These are phyloP conservation scores for Anodontia alba DNA, from an alignment of 2,888 invertebrate genomes.

Conservation along the genomic window DNA sequence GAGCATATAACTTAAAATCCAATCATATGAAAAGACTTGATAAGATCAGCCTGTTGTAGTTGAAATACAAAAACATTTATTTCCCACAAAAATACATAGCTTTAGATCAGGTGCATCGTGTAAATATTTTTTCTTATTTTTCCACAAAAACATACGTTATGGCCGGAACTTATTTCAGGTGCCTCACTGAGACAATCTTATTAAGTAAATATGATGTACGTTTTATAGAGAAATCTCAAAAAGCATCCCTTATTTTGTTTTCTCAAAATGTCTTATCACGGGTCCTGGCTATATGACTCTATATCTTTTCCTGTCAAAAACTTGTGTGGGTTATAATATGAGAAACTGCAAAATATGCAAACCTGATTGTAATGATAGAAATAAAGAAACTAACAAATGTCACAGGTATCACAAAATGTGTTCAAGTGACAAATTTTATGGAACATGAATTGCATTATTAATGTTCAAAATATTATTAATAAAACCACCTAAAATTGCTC, in stretches of 20 bases:
- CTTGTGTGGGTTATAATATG: background rate
- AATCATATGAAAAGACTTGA: background rate
- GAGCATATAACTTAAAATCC: slow-evolving; percentile 8
- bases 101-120: no score
- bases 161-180: no score
- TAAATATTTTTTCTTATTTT: no score
- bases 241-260: no score
- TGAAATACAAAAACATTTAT: background rate
- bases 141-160: no score
- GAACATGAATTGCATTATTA: background rate
- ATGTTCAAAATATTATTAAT: background rate
- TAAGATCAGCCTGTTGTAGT: background rate
- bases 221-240: no score
- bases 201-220: no score
- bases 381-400: background rate
- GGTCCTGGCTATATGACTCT: no score
- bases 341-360: background rate
- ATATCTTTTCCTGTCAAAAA: background rate
- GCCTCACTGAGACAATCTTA: no score
- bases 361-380: background rate
- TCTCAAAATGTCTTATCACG: no score
- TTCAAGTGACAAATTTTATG: background rate
- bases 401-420: no score
- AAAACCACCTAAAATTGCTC: slow-evolving; percentile 1
- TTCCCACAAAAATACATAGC: slow-evolving; percentile 3